Conservation (phyloP, 2,113 vertebrate species). For the Daboia siamensis region DNA sequence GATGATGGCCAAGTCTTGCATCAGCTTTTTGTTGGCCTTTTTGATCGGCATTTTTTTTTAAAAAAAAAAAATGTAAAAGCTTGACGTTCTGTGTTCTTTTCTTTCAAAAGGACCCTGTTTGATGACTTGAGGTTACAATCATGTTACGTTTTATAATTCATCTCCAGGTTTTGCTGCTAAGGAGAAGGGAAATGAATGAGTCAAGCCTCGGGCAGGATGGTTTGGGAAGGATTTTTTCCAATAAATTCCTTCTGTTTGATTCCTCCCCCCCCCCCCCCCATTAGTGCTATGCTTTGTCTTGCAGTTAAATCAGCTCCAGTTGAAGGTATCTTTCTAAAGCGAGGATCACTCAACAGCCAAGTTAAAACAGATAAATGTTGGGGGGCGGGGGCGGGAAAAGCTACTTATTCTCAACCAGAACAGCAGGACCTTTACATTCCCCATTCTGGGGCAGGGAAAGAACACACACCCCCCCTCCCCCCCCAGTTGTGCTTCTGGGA, state of each 20-base stretch:
- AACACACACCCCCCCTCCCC: too few relatives aligned
- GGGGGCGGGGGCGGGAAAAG: rapidly evolving
- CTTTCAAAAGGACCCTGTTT: background rate
- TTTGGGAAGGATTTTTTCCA: background rate
- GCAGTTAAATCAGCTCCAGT: background rate
- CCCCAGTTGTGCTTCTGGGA: background rate
- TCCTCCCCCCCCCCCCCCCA: too few relatives aligned
- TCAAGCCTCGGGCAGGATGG: too few relatives aligned
- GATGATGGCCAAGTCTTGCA: background rate
- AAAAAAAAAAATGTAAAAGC: background rate
- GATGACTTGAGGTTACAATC: background rate
- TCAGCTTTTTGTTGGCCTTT: background rate
- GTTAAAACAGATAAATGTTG: background rate
- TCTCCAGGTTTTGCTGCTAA: background rate
- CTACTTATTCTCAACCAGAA: background rate
- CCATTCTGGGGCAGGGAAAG: background rate
- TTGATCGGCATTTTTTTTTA: background rate
- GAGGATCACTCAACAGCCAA: background rate
- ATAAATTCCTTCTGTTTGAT: too few relatives aligned
- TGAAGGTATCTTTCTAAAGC: background rate
- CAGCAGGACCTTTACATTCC: background rate
- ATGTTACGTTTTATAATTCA: background rate
- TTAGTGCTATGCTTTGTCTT: background rate
- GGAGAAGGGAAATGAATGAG: background rate
- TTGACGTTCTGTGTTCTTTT: constrained; percentile 9